Conservation (phyloP, 2,888 invertebrate species). For the Digitonthophagus gazella region DNA sequence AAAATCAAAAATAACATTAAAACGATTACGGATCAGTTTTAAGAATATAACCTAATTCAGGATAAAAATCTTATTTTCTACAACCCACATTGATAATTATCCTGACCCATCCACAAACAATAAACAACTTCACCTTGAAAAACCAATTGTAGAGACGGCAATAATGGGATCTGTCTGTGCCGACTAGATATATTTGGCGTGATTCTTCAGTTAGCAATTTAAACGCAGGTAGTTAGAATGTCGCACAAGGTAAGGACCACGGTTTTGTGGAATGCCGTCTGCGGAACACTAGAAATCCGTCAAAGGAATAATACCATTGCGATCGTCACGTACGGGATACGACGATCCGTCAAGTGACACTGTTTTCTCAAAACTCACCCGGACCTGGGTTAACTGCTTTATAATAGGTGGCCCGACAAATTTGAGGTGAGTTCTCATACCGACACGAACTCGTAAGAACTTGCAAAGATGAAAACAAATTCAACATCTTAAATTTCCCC, state of each 20-base stretch:
- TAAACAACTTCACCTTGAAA: background rate
- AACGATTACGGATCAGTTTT: too few relatives aligned
- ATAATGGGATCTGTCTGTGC: background rate
- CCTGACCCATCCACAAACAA: background rate
- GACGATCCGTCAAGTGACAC: slow-evolving; percentile 5
- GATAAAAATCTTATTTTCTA: background rate
- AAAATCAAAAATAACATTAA: too few relatives aligned
- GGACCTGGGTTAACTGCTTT: background rate
- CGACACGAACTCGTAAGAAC: background rate
- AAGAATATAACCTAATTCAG: too few relatives aligned
- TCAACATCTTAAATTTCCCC: background rate
- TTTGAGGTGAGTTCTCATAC: background rate
- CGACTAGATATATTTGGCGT: background rate
- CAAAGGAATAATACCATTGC: slow-evolving; percentile 9
- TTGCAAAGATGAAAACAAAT: background rate
- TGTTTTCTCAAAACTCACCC: slow-evolving; percentile 3
- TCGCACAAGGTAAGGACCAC: background rate
- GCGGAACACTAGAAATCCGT: background rate
- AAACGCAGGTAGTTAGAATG: background rate
- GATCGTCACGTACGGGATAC: slow-evolving; percentile 2
- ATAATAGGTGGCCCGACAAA: background rate
- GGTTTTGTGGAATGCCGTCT: background rate
- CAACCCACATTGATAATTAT: background rate
- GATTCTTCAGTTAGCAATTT: background rate
- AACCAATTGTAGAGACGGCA: background rate